Evolutionary conservation across 2,113 vertebrate species (phyloP).

Genomic region (Aptenodytes forsteri): DNA sequence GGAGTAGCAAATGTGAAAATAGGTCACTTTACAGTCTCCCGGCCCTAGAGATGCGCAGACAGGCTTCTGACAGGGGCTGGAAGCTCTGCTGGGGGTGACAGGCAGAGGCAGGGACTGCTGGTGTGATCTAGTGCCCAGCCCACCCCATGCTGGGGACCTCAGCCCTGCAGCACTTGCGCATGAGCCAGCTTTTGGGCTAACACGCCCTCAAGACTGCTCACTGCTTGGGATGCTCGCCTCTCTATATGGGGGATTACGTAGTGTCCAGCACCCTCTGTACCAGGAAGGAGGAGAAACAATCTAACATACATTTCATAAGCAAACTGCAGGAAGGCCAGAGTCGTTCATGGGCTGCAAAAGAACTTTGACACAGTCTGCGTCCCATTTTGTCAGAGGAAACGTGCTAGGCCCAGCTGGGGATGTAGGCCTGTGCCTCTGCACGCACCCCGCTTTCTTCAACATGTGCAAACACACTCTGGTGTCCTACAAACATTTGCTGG

Average conservation of each 20-base stretch:
- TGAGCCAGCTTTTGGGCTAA: neutral
- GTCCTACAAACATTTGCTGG: neutral
- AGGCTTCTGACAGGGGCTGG: neutral
- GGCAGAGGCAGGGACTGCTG: neutral
- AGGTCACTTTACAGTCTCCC: neutral
- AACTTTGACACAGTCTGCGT: neutral
- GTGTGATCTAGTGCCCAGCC: neutral
- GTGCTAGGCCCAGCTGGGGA: neutral
- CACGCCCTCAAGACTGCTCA: neutral
- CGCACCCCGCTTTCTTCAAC: neutral
- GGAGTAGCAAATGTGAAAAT: neutral
- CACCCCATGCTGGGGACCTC: neutral
- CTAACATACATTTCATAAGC: neutral
- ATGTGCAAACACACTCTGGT: neutral
- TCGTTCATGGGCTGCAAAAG: neutral
- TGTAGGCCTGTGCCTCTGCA: neutral
- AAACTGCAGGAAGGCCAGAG: neutral
- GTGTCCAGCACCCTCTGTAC: neutral
- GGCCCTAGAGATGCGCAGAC: neutral
- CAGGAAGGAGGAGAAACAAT: neutral
- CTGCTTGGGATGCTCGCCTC: neutral
- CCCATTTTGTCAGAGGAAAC: neutral
- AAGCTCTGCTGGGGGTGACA: neutral
- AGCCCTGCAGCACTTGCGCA: neutral
- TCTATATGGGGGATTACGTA: fast-evolving